Evolutionary conservation across 2,888 invertebrate species (phyloP), one percentile per base, ranked within the genome.

Genomic region (Callyntrura guangdongensis): DNA sequence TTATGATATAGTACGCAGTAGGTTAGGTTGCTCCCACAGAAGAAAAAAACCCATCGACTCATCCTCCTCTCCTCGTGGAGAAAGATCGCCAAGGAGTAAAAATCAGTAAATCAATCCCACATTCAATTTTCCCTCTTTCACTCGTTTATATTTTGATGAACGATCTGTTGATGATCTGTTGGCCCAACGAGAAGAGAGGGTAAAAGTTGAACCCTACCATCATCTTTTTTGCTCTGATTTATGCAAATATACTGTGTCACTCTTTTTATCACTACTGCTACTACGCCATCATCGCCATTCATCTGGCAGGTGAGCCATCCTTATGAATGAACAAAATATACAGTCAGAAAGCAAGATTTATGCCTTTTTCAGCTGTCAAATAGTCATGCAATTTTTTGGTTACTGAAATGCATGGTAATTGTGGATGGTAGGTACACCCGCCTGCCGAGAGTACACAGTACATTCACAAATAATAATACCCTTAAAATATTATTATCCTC

Each of bases 161-260:
- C 36, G 36, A 36, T 36, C 36, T 36, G 36, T 36, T 36, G 36
- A 36, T 36, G 36, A 36, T 36, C 36, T 36, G 36, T 36, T 36
- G 36, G 36, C 36, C 36, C 3, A 36, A 36, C 6, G 36, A 36
- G 6, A 36, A 6, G 36, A 6, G 3, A 36, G n/a, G n/a, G n/a
- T n/a, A 36, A 36, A 36, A 36, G 36, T 36, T 36, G 36, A 36
- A 36, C 36, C 36, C 36, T 36, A 36, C 36, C 36, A 36, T 36
- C 36, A 36, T 36, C 36, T 36, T 36, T 36, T 36, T 36, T 36
- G 69, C n/a, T 84, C 53, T 69, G 83, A 84, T 84, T 69, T 61
- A 84, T 84, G 67, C 69, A 84, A 84, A 69, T 36, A 69, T 36
- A 81, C 36, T 67, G 49, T 84, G 83, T 84, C 69, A 67, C 49